Percentiles rank a stretch among this genome's conserved stretches.
These are phyloP conservation scores for Ptychoptera contaminata DNA, from an alignment of 2,888 invertebrate species.

Conservation along the genomic window DNA sequence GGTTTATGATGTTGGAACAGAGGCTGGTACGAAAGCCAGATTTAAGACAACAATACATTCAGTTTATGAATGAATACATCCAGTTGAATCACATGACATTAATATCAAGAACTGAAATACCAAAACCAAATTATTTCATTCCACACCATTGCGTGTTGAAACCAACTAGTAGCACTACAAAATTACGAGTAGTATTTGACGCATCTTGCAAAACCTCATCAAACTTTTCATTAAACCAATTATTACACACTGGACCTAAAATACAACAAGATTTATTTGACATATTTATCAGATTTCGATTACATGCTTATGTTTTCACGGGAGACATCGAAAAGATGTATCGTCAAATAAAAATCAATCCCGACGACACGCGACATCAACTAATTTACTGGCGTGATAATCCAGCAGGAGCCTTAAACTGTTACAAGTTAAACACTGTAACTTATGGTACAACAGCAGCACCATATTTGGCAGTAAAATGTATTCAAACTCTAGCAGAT, in stretches of 20 bases:
- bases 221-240: conserved; percentile 6
- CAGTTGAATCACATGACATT: conserved; percentile 1
- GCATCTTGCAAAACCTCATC: conserved; percentile 1
- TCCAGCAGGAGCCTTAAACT: conserved; percentile 5
- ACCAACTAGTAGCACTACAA: conserved; percentile 4
- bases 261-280: conserved; percentile 1
- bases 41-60: background rate
- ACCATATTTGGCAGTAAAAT: conserved; percentile 11
- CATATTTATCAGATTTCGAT: conserved; percentile 2
- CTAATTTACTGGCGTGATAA: no score
- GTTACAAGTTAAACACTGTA: conserved; percentile 10
- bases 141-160: conserved; percentile 12
- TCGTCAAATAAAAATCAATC: conserved; percentile 4
- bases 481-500: conserved; percentile 10
- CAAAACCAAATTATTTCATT: conserved; percentile 8
- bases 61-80: conserved; percentile 4
- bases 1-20: no score
- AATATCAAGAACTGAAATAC: background rate
- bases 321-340: conserved; percentile 7
- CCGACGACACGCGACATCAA: no score
- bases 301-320: conserved; percentile 7
- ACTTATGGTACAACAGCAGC: conserved; percentile 14
- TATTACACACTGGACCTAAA: conserved; percentile 1
- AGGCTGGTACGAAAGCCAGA: background rate
- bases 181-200: conserved; percentile 7